A percentile compares a stretch with the other conserved stretches of the same genome.
These are phyloP conservation scores for Camptogramma bilineatum DNA, from an alignment of 2,888 invertebrate species.

Conservation along the genomic window DNA sequence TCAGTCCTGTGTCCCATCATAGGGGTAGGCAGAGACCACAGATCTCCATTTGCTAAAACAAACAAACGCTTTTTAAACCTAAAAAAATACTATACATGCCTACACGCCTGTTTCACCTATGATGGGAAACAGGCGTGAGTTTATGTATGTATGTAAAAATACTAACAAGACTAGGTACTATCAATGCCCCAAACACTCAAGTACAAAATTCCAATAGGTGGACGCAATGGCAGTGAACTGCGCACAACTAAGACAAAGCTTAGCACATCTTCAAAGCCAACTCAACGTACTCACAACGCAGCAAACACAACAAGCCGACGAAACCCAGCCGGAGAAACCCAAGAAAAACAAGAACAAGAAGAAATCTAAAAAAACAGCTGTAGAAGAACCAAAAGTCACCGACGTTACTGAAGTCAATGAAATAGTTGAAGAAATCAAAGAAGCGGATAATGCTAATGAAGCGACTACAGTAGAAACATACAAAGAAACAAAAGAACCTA, in stretches of 20 bases:
- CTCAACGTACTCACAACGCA: conserved; percentile 77
- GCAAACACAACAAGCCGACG: conserved; percentile 55
- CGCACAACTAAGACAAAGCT: conserved; percentile 84
- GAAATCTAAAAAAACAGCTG: conserved; percentile 54
- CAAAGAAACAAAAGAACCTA: background rate
- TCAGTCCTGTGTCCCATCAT: too few species aligned
- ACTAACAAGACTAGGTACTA: too few species aligned
- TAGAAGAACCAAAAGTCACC: conserved; percentile 22
- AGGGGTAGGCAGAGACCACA: too few species aligned
- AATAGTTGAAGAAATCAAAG: conserved; percentile 3
- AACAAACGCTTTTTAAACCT: background rate
- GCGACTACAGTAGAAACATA: conserved; percentile 4
- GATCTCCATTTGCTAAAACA: background rate
- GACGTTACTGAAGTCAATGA: conserved; percentile 51
- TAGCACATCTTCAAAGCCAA: conserved; percentile 86
- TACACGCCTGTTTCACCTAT: too few species aligned
- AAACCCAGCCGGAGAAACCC: conserved; percentile 69
- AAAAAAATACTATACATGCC: too few species aligned
- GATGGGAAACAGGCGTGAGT: too few species aligned
- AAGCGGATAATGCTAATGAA: conserved; percentile 2
- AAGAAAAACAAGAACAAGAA: conserved; percentile 78
- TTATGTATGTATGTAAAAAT: too few species aligned
- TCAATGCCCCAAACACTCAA: background rate
- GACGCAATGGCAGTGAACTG: conserved; percentile 87
- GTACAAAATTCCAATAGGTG: conserved; percentile 62